Percentiles rank a stretch among this genome's conserved stretches.
Conservation (phyloP, 2,888 invertebrate genomes). For the Aleiodes leptofemur region DNA sequence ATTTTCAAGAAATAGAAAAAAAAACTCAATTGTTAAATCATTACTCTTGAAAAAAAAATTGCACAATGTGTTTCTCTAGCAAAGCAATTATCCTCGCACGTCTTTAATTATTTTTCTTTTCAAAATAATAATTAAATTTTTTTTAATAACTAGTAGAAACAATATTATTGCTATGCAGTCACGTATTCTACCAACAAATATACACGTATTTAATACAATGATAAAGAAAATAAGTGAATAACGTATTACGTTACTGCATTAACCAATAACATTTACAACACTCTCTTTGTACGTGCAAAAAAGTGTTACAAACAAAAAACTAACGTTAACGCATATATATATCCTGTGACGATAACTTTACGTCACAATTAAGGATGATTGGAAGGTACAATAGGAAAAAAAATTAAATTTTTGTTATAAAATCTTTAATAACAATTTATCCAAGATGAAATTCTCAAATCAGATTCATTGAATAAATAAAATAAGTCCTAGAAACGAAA, state of each 20-base stretch:
- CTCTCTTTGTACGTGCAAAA: constrained; percentile 46
- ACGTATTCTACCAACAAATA: constrained; percentile 39
- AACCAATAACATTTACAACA: constrained; percentile 41
- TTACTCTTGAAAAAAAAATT: too few species aligned
- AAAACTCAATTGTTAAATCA: too few species aligned
- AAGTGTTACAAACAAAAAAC: constrained; percentile 51
- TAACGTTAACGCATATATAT: constrained; percentile 55
- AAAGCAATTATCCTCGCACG: background rate
- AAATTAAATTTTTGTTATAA: too few species aligned
- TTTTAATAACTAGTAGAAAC: background rate
- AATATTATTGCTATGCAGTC: constrained; percentile 29
- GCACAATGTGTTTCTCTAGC: too few species aligned
- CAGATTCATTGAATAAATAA: too few species aligned
- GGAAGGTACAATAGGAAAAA: too few species aligned
- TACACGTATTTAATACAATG: constrained; percentile 26
- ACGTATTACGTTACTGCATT: constrained; percentile 15
- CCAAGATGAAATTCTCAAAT: too few species aligned
- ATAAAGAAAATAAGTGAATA: too few species aligned
- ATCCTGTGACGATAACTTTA: constrained; percentile 64
- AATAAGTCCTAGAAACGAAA: too few species aligned
- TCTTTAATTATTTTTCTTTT: background rate
- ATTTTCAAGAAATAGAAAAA: too few species aligned
- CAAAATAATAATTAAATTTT: too few species aligned
- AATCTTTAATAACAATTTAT: too few species aligned
- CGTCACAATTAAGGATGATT: constrained; percentile 52